phyloP scores from a whole-genome alignment of 2,888 invertebrate genomes.

The Chymomyza caudatula region DNA sequence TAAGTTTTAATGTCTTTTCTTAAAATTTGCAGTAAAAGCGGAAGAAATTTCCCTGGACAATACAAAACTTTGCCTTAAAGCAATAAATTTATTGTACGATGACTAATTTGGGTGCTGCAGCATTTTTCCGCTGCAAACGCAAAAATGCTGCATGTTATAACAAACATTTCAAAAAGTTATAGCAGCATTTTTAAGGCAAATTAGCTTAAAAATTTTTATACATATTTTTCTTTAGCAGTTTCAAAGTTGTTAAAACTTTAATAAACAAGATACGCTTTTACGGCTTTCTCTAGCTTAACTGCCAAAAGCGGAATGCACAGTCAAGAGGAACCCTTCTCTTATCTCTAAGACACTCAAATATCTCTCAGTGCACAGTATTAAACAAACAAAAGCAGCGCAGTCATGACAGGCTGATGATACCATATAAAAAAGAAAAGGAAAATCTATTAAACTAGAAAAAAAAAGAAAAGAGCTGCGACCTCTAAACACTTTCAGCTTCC shows the following conservation, averaged over 20 bases:
- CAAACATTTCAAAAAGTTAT: too few species aligned
- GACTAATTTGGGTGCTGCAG: too few species aligned
- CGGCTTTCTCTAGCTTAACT: not conserved
- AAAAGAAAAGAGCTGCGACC: slow-evolving; percentile 52
- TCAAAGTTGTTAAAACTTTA: not conserved
- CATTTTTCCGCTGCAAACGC: too few species aligned
- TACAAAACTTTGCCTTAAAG: too few species aligned
- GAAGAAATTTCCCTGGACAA: too few species aligned
- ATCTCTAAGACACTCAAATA: not conserved
- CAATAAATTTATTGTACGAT: too few species aligned
- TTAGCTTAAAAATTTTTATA: too few species aligned
- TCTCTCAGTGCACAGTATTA: not conserved
- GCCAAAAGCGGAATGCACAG: not conserved
- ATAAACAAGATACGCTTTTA: not conserved
- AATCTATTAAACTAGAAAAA: not conserved
- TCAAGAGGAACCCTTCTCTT: not conserved
- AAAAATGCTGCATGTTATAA: too few species aligned
- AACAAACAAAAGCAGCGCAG: not conserved
- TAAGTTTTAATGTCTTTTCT: too few species aligned
- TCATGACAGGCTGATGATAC: not conserved
- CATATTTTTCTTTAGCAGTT: not conserved
- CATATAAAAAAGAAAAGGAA: not conserved
- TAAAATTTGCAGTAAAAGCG: too few species aligned
- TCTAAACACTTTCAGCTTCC: slow-evolving; percentile 66
- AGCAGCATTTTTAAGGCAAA: too few species aligned